phyloP scores from a whole-genome alignment of 2,113 vertebrate genomes.

The Heterocephalus glaber region DNA sequence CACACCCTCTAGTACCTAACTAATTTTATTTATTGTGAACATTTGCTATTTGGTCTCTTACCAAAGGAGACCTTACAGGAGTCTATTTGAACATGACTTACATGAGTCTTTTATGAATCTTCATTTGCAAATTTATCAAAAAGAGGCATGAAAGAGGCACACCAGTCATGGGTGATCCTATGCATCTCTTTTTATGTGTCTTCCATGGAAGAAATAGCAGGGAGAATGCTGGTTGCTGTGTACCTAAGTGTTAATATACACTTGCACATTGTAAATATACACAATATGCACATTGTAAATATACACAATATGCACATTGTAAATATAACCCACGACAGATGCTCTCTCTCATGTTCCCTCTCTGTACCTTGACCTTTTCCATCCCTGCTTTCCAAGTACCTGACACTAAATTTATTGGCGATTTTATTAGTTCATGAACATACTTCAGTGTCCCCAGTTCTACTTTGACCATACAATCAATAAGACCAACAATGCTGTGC shows the following conservation, averaged over 20 bases:
- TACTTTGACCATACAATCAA: rapidly evolving
- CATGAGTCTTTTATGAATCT: too few relatives aligned
- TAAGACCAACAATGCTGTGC: background rate
- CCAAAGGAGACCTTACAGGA: too few relatives aligned
- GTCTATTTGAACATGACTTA: too few relatives aligned
- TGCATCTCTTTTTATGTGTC: background rate
- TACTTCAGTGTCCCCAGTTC: background rate
- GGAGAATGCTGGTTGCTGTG: rapidly evolving
- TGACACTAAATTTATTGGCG: background rate
- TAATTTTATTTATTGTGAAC: too few relatives aligned
- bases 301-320: too few relatives aligned
- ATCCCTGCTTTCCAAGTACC: too few relatives aligned
- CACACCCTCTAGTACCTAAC: too few relatives aligned
- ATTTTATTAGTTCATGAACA: background rate
- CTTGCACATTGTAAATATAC: too few relatives aligned
- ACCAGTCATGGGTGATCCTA: rapidly evolving
- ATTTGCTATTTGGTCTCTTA: too few relatives aligned
- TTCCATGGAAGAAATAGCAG: background rate
- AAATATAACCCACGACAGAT: background rate
- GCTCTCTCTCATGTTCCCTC: background rate
- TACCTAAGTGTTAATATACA: background rate
- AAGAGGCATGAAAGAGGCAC: background rate
- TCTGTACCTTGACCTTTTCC: too few relatives aligned
- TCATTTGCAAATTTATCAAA: background rate
- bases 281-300: too few relatives aligned